Evolutionary conservation across 2,113 vertebrate genomes (phyloP).

Genomic region (Speoplatyrhinus poulsoni): DNA sequence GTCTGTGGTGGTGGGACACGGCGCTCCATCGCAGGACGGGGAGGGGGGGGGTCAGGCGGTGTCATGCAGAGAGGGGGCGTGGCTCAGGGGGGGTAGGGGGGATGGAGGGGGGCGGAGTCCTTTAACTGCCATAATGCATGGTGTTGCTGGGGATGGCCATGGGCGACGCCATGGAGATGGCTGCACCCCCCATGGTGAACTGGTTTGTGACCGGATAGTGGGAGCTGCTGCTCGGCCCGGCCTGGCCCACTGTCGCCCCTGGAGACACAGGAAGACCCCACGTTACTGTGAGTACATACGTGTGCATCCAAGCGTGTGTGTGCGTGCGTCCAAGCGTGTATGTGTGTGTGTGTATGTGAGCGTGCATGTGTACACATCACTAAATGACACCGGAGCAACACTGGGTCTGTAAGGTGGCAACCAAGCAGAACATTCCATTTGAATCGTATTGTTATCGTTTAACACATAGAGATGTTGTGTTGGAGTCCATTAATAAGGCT

Average conservation of each 20-base stretch:
- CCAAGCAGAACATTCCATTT: no score
- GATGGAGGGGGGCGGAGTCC: slow-evolving; percentile 37
- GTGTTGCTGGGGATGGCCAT: slow-evolving; percentile 95
- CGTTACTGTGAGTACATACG: no score
- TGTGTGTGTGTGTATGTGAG: no score
- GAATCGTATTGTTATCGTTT: no score
- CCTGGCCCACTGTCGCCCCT: slow-evolving; percentile 81
- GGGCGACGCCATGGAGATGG: slow-evolving; percentile 94
- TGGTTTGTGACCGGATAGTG: slow-evolving; percentile 92
- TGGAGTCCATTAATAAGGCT: no score
- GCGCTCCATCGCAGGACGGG: slow-evolving; percentile 51
- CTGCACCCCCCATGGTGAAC: slow-evolving; percentile 93
- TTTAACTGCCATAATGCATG: slow-evolving; percentile 94
- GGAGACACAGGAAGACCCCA: slow-evolving; percentile 17
- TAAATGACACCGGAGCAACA: no score
- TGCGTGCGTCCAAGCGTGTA: no score
- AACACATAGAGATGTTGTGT: no score
- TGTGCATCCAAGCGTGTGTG: no score
- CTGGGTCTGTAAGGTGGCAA: no score
- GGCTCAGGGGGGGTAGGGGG: slow-evolving; percentile 28
- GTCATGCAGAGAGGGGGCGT: slow-evolving; percentile 54
- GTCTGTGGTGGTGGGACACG: slow-evolving; percentile 69
- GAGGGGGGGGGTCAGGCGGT: slow-evolving; percentile 33
- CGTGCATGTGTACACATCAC: no score
- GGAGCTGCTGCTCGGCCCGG: slow-evolving; percentile 77